These are phyloP conservation scores for Neomicropteryx cornuta DNA, from an alignment of 1,140 invertebrate species.

Conservation along the genomic window DNA sequence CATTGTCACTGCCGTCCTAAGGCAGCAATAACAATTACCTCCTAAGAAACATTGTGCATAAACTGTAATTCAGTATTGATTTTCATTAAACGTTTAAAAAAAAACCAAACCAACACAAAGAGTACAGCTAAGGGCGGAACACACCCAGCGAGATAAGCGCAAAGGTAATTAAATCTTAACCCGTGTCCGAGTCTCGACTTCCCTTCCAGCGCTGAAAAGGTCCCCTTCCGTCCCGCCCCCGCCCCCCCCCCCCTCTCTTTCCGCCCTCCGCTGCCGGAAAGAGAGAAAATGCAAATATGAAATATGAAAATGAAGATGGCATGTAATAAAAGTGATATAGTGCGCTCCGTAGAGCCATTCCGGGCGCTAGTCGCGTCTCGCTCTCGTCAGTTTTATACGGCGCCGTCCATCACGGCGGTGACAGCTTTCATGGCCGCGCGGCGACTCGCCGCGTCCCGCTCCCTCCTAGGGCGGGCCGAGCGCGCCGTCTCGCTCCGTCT, in stretches of 20 bases:
- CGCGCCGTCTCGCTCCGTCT: not conserved
- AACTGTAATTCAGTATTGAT: too few species aligned
- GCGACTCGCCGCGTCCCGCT: constrained; percentile 9
- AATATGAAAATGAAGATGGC: constrained; percentile 47
- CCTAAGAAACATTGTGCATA: too few species aligned
- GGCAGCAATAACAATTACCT: too few species aligned
- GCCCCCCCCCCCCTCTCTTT: not conserved
- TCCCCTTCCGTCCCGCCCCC: not conserved
- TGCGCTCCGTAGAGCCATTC: constrained; percentile 42
- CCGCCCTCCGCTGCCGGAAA: constrained; percentile 9
- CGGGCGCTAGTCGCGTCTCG: constrained; percentile 30
- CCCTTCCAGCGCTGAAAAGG: constrained; percentile 1
- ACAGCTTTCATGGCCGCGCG: constrained; percentile 26
- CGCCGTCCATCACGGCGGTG: constrained; percentile 36
- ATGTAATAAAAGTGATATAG: constrained; percentile 47
- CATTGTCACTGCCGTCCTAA: too few species aligned
- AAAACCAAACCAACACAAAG: too few species aligned
- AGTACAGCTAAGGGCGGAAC: too few species aligned
- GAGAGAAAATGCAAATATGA: constrained; percentile 42
- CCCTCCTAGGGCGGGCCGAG: constrained; percentile 7
- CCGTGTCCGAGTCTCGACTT: constrained; percentile 5
- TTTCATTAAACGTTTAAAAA: too few species aligned
- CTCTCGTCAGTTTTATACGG: constrained; percentile 40
- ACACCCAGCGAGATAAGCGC: too few species aligned
- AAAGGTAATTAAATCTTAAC: too few species aligned